Evolutionary conservation across 1,140 invertebrate species (phyloP), one percentile per base, ranked within the genome.

Genomic region (Globodera rostochiensis): DNA sequence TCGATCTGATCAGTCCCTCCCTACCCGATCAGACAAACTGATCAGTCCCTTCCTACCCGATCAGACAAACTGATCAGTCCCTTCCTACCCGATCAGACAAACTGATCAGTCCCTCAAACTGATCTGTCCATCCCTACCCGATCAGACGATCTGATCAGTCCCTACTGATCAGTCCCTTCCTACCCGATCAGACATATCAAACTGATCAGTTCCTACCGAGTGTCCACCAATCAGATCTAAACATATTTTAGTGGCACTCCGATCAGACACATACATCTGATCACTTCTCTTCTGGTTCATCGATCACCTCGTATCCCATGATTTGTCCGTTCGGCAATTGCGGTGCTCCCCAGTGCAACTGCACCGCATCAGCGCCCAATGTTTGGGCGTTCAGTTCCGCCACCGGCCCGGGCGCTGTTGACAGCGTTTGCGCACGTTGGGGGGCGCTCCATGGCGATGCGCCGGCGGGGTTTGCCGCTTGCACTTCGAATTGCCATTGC

Each of bases 381-480:
- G 89, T 82, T 36, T 87, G 80, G n/a, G 88, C 84, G 49, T 80
- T 45, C 9, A 89, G 79, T 60, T 89, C 88, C 8, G 81, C 73
- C 57, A 90, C 84, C 57, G 88, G 82, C 15, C 88, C 88, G 19
- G 88, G 88, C 15, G 88, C 87, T n/a, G 86, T 85, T 64, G 84
- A 84, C 50, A 89, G 79, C 9, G 88, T 89, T 82, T 89, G 88
- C 25, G 84, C 81, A 46, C 60, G 73, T 66, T 87, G 71, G 53
- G 85, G 69, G 11, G 83, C 82, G 19, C 85, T 82, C 89, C 89
- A 89, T 50, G 82, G 75, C 6, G 89, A 89, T 6, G 85, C 82
- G 50, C 89, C 88, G 45, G 86, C 83, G n/a, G 88, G 89, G 79
- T 89, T 89, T 45, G 86, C 88, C 13, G 88, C 88, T 80, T 90